These are phyloP conservation scores for Piaya cayana DNA, from an alignment of 2,113 vertebrate genomes.

Conservation along the genomic window DNA sequence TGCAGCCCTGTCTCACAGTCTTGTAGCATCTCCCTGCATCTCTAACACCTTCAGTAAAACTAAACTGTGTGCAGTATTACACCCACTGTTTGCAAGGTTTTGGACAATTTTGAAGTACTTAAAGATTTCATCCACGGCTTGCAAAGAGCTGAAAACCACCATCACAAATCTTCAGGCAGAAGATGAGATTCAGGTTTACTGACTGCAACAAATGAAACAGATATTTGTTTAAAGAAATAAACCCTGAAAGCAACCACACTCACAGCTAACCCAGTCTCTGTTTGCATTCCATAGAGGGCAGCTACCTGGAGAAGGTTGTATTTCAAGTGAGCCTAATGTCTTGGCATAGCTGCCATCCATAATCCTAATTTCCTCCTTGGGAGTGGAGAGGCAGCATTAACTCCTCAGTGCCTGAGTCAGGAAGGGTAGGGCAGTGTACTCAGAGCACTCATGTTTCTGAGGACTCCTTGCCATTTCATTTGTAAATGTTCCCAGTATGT, in stretches of 20 bases:
- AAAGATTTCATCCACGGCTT: background rate
- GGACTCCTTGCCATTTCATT: background rate
- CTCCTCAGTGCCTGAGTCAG: background rate
- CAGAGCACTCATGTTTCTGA: background rate
- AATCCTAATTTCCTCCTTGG: background rate
- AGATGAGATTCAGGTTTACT: background rate
- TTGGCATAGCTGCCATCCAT: background rate
- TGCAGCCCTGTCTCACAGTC: background rate
- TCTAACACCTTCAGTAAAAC: background rate
- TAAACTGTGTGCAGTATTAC: background rate
- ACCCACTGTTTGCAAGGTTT: background rate
- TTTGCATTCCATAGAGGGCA: rapidly evolving
- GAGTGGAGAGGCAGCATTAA: background rate
- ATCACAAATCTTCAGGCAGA: background rate
- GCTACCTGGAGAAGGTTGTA: background rate
- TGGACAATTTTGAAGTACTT: background rate
- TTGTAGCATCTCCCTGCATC: rapidly evolving
- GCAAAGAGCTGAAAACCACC: background rate
- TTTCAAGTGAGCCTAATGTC: background rate
- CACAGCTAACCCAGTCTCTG: rapidly evolving
- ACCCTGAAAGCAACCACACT: background rate
- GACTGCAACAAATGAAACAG: background rate
- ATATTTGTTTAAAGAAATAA: background rate
- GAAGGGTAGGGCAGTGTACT: rapidly evolving
- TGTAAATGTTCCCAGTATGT: background rate